Evolutionary conservation across 2,888 invertebrate species (phyloP).

Genomic region (Dynastes tityus): DNA sequence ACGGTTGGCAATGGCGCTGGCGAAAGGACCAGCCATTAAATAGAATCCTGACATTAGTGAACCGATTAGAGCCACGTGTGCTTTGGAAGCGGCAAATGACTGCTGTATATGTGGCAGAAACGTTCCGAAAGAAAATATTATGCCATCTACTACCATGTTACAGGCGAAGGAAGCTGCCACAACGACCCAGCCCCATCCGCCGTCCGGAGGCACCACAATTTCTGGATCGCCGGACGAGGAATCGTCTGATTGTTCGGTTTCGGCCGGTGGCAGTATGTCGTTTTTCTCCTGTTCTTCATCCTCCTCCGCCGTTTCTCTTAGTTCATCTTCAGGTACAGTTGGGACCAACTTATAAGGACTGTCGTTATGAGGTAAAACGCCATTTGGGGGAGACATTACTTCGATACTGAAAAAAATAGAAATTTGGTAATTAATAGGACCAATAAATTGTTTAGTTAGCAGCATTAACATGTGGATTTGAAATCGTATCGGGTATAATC

Average conservation of each 20-base stretch:
- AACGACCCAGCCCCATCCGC: conserved; percentile 96
- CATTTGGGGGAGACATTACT: conserved; percentile 61
- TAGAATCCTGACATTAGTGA: conserved; percentile 79
- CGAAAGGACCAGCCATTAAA: conserved; percentile 82
- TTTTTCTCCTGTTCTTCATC: conserved; percentile 38
- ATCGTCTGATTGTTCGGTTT: conserved; percentile 48
- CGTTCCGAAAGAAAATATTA: conserved; percentile 88
- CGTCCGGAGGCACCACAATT: conserved; percentile 86
- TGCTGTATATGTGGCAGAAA: conserved; percentile 77
- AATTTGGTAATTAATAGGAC: not conserved
- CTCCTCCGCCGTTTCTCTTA: conserved; percentile 39
- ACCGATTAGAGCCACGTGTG: conserved; percentile 80
- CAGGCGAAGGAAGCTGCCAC: conserved; percentile 90
- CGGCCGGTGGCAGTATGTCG: conserved; percentile 50
- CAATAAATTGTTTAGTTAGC: no score
- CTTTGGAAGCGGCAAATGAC: conserved; percentile 72
- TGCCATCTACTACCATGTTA: conserved; percentile 94
- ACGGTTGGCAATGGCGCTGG: conserved; percentile 90
- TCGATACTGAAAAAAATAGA: conserved; percentile 26
- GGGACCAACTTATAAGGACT: conserved; percentile 60
- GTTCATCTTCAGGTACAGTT: conserved; percentile 55
- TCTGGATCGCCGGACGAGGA: conserved; percentile 60
- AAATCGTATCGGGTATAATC: no score
- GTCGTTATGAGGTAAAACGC: conserved; percentile 59
- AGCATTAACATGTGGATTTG: no score